These are phyloP conservation scores for Drosophila flavopinicola DNA, from an alignment of 2,888 invertebrate species.

Conservation along the genomic window DNA sequence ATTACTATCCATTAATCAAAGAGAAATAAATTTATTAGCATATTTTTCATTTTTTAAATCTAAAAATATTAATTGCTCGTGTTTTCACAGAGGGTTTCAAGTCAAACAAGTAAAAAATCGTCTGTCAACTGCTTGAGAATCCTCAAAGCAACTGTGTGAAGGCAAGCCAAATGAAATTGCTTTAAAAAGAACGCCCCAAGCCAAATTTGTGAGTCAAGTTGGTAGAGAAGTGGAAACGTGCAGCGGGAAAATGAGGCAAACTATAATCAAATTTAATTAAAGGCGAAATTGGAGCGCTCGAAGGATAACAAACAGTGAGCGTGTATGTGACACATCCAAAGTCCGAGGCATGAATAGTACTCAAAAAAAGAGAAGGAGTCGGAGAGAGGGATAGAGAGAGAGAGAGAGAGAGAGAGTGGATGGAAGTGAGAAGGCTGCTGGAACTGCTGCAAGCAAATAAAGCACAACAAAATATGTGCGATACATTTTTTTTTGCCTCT, in stretches of 20 bases:
- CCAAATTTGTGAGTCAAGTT: constrained; percentile 25
- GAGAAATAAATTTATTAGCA: too few relatives aligned
- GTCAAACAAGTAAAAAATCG: constrained; percentile 4
- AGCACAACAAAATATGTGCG: constrained; percentile 64
- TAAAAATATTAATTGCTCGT: too few relatives aligned
- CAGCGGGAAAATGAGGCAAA: constrained; percentile 41
- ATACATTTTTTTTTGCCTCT: constrained; percentile 42
- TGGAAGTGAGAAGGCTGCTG: not conserved
- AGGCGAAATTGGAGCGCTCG: constrained; percentile 74
- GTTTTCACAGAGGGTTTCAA: too few relatives aligned
- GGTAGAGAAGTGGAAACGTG: constrained; percentile 10
- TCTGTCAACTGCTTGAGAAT: not conserved
- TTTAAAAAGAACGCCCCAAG: constrained; percentile 17
- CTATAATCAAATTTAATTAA: constrained; percentile 80
- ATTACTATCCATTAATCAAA: too few relatives aligned
- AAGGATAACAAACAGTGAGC: constrained; percentile 59
- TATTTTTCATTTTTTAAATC: too few relatives aligned
- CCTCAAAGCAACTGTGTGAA: constrained; percentile 4
- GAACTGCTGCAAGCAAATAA: constrained; percentile 51
- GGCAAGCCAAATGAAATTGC: constrained; percentile 33
- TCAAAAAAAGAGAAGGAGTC: not conserved
- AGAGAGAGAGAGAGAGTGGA: not conserved
- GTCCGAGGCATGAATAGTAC: constrained; percentile 50
- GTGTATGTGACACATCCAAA: constrained; percentile 67
- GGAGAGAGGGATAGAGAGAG: not conserved